Evolutionary conservation across 2,797 vertebrate species (phyloP).

Genomic region (Phoebastria nigripes): DNA sequence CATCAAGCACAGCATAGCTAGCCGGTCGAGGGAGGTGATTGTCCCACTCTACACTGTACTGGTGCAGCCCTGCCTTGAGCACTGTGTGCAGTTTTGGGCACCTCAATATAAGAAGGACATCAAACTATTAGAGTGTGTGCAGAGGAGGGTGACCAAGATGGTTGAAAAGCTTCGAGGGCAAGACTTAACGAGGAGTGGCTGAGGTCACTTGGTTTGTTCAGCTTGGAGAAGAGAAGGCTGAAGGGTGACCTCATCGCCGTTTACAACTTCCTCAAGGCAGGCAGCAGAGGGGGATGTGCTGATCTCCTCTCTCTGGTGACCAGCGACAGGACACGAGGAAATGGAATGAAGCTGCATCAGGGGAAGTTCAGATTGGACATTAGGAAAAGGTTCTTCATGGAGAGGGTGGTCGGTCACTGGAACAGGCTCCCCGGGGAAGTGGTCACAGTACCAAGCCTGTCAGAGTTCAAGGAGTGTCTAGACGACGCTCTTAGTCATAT

Average conservation of each 20-base stretch:
- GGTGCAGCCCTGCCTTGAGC: background rate
- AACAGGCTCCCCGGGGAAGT: background rate
- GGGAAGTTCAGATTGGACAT: background rate
- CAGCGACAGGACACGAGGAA: fast-evolving
- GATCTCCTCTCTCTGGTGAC: background rate
- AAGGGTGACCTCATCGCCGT: no score
- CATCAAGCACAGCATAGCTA: background rate
- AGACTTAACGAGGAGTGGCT: background rate
- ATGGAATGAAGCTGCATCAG: background rate
- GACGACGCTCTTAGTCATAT: no score
- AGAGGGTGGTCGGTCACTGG: background rate
- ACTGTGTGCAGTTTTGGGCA: background rate
- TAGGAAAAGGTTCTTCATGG: background rate
- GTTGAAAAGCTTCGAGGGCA: background rate
- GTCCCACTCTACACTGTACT: background rate
- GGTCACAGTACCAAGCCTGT: background rate
- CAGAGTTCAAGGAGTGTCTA: background rate
- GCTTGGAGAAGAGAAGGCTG: no score
- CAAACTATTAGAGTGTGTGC: background rate
- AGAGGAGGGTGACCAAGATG: background rate
- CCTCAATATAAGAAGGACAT: background rate
- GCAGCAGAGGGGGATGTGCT: background rate
- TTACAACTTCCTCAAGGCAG: background rate
- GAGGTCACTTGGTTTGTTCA: background rate
- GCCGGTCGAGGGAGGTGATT: fast-evolving